Evolutionary conservation across 2,888 invertebrate genomes (phyloP).

Genomic region (Galerucella calmariensis): DNA sequence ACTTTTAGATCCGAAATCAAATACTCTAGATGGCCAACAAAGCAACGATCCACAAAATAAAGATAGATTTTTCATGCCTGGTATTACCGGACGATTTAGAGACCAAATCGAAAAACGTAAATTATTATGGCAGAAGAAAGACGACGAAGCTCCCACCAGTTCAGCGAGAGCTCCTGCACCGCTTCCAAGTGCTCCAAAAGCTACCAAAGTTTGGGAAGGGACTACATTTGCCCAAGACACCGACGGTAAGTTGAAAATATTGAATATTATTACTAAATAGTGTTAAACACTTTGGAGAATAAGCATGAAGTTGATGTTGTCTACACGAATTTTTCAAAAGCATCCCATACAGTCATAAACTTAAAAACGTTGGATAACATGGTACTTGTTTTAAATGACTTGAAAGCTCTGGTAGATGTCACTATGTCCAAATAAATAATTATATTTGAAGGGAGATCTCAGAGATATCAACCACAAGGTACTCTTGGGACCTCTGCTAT

Average conservation of each 20-base stretch:
- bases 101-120: slow-evolving; percentile 93
- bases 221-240: slow-evolving; percentile 90
- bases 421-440: too few relatives aligned
- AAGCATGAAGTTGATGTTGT: too few relatives aligned
- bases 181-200: slow-evolving; percentile 40
- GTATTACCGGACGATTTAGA: slow-evolving; percentile 76
- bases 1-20: slow-evolving; percentile 14
- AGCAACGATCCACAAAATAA: slow-evolving; percentile 32
- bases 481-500: too few relatives aligned
- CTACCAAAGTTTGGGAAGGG: slow-evolving; percentile 76
- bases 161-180: slow-evolving; percentile 46
- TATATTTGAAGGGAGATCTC: too few relatives aligned
- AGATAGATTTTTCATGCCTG: slow-evolving; percentile 61
- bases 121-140: slow-evolving; percentile 85
- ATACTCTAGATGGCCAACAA: slow-evolving; percentile 69
- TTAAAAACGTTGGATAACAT: too few relatives aligned
- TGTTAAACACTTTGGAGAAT: too few relatives aligned
- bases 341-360: too few relatives aligned
- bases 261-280: too few relatives aligned
- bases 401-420: too few relatives aligned
- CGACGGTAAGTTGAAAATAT: slow-evolving; percentile 73
- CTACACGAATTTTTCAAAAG: too few relatives aligned
- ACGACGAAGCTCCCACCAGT: slow-evolving; percentile 57
- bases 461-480: too few relatives aligned
- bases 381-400: too few relatives aligned